Conservation (phyloP, 2,888 invertebrate species). For the Sarcophaga caerulescens region DNA sequence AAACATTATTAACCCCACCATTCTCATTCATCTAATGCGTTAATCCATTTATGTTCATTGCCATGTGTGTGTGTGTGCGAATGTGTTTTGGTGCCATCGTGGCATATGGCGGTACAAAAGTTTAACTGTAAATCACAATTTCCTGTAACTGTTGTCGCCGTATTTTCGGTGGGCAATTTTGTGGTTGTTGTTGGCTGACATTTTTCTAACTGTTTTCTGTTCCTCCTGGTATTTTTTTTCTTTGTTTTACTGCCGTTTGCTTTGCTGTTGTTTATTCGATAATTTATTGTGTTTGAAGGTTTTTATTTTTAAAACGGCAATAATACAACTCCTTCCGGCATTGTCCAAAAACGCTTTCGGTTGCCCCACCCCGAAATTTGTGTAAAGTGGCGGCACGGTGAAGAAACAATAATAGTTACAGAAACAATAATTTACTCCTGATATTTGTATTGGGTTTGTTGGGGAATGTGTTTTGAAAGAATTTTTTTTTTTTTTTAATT, state of each 20-base stretch:
- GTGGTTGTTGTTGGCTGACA: constrained; percentile 50
- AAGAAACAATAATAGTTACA: too few relatives aligned
- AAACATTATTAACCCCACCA: constrained; percentile 15
- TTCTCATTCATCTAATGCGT: constrained; percentile 32
- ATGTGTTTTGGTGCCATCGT: neutral
- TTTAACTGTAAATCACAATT: constrained; percentile 70
- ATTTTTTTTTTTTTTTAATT: too few relatives aligned
- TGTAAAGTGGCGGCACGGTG: too few relatives aligned
- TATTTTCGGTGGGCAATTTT: constrained; percentile 68
- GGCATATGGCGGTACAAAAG: constrained; percentile 64
- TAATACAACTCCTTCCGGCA: constrained; percentile 57
- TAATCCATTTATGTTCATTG: constrained; percentile 46
- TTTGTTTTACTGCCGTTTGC: constrained; percentile 41
- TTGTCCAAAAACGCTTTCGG: constrained; percentile 29
- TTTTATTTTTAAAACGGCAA: constrained; percentile 55
- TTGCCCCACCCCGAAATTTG: neutral
- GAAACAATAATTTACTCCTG: too few relatives aligned
- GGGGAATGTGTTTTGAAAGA: too few relatives aligned
- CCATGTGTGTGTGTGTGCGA: constrained; percentile 4
- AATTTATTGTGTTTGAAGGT: constrained; percentile 65
- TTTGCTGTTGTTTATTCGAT: constrained; percentile 56
- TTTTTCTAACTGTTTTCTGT: neutral
- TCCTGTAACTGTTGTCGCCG: constrained; percentile 69
- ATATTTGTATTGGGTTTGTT: too few relatives aligned
- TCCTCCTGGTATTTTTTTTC: neutral